A percentile compares a stretch with the other conserved stretches of the same genome.
phyloP scores from a whole-genome alignment of 2,888 invertebrate genomes.

The Ectropis crepuscularia region DNA sequence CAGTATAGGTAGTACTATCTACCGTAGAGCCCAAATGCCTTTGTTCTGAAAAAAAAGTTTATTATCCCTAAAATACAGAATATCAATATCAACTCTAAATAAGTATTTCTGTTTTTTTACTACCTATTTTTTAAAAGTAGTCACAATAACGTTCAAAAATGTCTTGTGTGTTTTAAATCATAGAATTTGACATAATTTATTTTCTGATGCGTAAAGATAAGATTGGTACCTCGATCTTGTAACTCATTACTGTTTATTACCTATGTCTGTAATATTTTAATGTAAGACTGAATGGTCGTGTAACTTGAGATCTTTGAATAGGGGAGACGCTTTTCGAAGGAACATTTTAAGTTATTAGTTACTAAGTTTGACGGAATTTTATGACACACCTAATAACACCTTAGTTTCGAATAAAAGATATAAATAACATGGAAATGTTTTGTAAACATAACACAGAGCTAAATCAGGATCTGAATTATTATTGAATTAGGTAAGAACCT shows the following conservation, averaged over 20 bases:
- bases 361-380: slow-evolving; percentile 17
- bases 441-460: not conserved
- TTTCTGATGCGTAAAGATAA: not conserved
- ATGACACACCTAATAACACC: not conserved
- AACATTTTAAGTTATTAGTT: slow-evolving; percentile 29
- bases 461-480: no score
- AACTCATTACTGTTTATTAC: slow-evolving; percentile 22
- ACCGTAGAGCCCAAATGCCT: no score
- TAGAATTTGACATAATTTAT: not conserved
- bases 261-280: slow-evolving; percentile 19
- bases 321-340: slow-evolving; percentile 14
- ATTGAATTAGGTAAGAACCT: no score
- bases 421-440: not conserved
- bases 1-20: no score
- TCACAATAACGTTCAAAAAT: no score
- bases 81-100: no score
- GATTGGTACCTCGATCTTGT: slow-evolving; percentile 6
- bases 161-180: not conserved
- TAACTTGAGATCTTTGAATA: slow-evolving; percentile 24
- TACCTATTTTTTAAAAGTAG: no score
- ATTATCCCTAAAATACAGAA: no score
- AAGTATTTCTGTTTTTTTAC: no score
- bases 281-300: slow-evolving; percentile 22
- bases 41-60: no score
- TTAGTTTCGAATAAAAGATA: slow-evolving; percentile 2